Evolutionary conservation across 2,888 invertebrate genomes (phyloP).

Genomic region (Polia nebulosa): DNA sequence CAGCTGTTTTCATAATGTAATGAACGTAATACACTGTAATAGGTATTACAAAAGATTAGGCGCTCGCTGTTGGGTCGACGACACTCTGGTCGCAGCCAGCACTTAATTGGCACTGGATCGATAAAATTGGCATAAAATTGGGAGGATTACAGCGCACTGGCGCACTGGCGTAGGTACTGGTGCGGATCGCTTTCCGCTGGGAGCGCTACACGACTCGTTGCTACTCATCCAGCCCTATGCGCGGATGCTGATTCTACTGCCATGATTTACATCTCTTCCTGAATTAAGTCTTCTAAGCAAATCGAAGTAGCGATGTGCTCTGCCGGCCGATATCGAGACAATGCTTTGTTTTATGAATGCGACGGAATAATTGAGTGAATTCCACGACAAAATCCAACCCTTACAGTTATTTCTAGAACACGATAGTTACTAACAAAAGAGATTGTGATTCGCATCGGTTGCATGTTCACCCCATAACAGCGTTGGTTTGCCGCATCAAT

Average conservation of each 20-base stretch:
- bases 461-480: slow-evolving; percentile 15
- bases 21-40: slow-evolving; percentile 1
- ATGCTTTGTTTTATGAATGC: neutral
- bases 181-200: neutral
- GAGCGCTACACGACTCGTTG: slow-evolving; percentile 17
- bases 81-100: slow-evolving; percentile 23
- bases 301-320: neutral
- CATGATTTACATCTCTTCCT: neutral
- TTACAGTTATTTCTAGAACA: slow-evolving; percentile 9
- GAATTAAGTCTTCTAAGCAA: slow-evolving; percentile 16
- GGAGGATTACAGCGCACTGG: slow-evolving; percentile 24
- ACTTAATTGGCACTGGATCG: slow-evolving; percentile 48
- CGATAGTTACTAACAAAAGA: slow-evolving; percentile 1
- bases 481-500: slow-evolving; percentile 54
- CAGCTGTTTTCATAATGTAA: slow-evolving; percentile 1
- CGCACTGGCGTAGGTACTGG: slow-evolving; percentile 1
- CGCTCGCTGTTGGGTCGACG: slow-evolving; percentile 11
- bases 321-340: neutral
- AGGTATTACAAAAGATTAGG: slow-evolving; percentile 13
- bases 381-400: neutral
- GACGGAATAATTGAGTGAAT: neutral
- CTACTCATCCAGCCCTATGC: slow-evolving; percentile 1
- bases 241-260: neutral
- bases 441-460: slow-evolving; percentile 1
- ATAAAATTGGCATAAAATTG: slow-evolving; percentile 42